phyloP scores from a whole-genome alignment of 2,888 invertebrate species.

The Heterodera filipjevi region DNA sequence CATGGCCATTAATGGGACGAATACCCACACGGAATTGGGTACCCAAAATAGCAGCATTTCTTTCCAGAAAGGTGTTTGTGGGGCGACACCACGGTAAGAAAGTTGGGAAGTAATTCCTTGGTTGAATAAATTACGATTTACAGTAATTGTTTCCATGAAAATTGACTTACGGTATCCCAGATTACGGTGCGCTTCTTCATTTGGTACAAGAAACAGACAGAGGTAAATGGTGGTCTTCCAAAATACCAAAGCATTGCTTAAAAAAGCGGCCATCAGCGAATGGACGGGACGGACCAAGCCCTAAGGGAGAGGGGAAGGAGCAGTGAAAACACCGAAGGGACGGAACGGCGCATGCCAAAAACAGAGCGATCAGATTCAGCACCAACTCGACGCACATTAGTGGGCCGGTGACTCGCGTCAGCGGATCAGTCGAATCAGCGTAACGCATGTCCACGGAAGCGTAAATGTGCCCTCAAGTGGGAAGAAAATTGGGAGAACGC shows the following conservation, averaged over 20 bases:
- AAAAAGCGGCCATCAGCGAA: conserved; percentile 55
- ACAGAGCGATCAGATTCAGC: conserved; percentile 54
- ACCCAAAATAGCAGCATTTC: conserved; percentile 49
- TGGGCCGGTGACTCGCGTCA: conserved; percentile 60
- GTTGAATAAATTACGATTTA: background rate
- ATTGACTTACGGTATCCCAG: background rate
- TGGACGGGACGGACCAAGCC: conserved; percentile 52
- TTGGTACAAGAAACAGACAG: conserved; percentile 52
- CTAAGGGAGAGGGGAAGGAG: conserved; percentile 42
- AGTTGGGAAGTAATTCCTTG: conserved; percentile 40
- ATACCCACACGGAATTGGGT: conserved; percentile 51
- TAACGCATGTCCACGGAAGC: conserved; percentile 59
- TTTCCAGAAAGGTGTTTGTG: conserved; percentile 37
- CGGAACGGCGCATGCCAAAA: conserved; percentile 40
- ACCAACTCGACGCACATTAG: conserved; percentile 59
- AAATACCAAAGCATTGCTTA: conserved; percentile 55
- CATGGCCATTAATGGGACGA: conserved; percentile 52
- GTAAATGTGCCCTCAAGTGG: conserved; percentile 50
- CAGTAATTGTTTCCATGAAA: background rate
- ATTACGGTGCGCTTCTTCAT: conserved; percentile 38
- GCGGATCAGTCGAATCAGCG: conserved; percentile 51
- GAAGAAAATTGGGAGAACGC: background rate
- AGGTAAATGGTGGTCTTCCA: conserved; percentile 62
- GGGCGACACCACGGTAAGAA: conserved; percentile 28
- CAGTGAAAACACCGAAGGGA: background rate